These are phyloP conservation scores for Tychaedon coryphoeus DNA, from an alignment of 2,113 vertebrate species.

Conservation along the genomic window DNA sequence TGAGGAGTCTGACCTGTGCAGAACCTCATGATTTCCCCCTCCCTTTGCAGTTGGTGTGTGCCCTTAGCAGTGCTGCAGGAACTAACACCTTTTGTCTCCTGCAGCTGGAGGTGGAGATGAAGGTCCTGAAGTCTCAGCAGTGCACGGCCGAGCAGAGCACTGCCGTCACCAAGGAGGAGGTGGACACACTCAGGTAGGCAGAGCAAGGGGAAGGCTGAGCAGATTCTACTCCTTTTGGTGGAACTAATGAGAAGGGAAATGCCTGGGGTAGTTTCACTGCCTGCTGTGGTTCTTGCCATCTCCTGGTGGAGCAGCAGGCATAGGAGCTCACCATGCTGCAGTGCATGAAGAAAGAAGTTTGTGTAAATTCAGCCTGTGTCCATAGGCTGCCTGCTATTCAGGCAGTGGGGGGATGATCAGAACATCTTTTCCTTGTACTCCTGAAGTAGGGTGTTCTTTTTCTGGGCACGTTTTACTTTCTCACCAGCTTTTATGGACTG, in stretches of 20 bases:
- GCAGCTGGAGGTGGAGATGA: slow-evolving; percentile 77
- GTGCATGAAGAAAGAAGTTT: neutral
- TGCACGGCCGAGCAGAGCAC: slow-evolving; percentile 47
- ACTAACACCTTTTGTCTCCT: slow-evolving; percentile 5
- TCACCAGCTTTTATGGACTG: neutral
- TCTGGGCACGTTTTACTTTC: neutral
- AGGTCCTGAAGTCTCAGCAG: slow-evolving; percentile 70
- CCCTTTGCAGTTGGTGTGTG: neutral
- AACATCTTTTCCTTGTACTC: neutral
- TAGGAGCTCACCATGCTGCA: rapidly evolving
- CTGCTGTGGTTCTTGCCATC: neutral
- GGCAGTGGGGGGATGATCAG: neutral
- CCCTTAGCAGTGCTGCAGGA: neutral
- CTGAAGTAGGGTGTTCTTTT: neutral
- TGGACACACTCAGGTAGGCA: slow-evolving; percentile 70
- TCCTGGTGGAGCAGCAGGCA: neutral
- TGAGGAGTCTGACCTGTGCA: neutral
- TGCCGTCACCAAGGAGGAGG: slow-evolving; percentile 67
- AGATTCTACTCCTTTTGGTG: neutral
- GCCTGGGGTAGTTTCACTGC: neutral
- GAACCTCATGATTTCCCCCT: neutral
- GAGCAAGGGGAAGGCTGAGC: neutral
- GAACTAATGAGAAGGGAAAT: neutral
- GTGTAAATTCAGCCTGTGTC: neutral
- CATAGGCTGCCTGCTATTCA: neutral